Percentiles rank a stretch among this genome's conserved stretches.
Evolutionary conservation across 2,113 vertebrate species (phyloP).

Genomic region (Psittacula cyanocephala): DNA sequence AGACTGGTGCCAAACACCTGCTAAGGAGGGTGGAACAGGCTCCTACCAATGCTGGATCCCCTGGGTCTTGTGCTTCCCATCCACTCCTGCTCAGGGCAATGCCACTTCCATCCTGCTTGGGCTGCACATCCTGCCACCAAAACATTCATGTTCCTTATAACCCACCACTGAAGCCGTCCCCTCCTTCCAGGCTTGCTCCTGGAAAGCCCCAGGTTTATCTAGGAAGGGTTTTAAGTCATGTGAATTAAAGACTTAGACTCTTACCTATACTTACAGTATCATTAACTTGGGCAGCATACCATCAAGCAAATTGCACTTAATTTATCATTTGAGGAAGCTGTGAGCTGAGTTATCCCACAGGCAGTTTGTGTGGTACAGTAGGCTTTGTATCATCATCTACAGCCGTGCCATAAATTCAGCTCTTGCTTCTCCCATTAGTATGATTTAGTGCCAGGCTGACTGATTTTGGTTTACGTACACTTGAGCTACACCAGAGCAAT

Average conservation of each 20-base stretch:
- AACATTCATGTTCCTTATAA: background rate
- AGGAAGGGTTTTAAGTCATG: background rate
- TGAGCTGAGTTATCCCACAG: background rate
- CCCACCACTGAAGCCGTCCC: accelerated
- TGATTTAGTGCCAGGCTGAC: background rate
- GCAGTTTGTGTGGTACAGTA: background rate
- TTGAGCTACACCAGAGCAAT: background rate
- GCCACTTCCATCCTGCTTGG: background rate
- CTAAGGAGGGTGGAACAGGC: background rate
- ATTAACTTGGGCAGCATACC: background rate
- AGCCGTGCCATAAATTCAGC: background rate
- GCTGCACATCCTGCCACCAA: background rate
- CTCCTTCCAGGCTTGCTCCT: background rate
- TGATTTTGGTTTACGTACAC: background rate
- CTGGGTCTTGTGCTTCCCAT: background rate
- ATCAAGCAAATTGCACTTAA: background rate
- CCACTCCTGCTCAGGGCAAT: background rate
- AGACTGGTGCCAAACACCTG: background rate
- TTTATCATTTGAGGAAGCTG: background rate
- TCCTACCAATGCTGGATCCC: background rate
- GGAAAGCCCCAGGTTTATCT: background rate
- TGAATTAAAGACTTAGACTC: background rate
- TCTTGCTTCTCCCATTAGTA: background rate
- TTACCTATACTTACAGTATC: background rate
- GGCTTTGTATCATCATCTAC: background rate